Evolutionary conservation across 2,888 invertebrate genomes (phyloP), one percentile per base, ranked within the genome.

Genomic region (Silvanus unidentatus): DNA sequence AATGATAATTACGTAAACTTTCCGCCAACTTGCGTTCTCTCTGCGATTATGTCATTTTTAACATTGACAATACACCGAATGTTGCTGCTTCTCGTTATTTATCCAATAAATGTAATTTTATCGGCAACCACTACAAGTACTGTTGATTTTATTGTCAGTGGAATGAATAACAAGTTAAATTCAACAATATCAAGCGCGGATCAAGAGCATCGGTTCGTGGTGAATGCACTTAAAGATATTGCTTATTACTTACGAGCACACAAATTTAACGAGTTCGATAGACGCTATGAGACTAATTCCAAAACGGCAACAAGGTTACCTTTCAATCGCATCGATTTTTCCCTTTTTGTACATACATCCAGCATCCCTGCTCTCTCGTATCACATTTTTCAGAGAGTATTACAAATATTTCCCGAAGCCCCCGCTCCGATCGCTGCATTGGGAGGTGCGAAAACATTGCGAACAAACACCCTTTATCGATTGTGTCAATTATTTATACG

Each of bases 251-350:
- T 82, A 45, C 70, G 82, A 38, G 72, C 76, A 29, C 76, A 81
- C 58, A 83, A 82, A 69, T 82, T 82, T 60, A 78, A 77, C 55
- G 81, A 80, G 59, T 81, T 75, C 68, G 82, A 83, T 64, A 71
- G 77, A 43, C 70, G 74, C 59, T 72, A 73, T 57, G 59, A 64
- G 43, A 54, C 52, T 2, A 48, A 57, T 40, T 49, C 51, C 1
- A 42, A 45, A 10, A 52, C 47, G 15, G 66, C 65, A 9, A 49
- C 55, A 15, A 60, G 59, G 54, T 58, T n/a, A n/a, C n/a, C n/a
- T n/a, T n/a, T n/a, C n/a, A n/a, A n/a, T n/a, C n/a, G n/a, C n/a
- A n/a, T n/a, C n/a, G n/a, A n/a, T n/a, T n/a, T n/a, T n/a, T n/a
- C n/a, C n/a, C n/a, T n/a, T n/a, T n/a, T n/a, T n/a, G n/a, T n/a